Evolutionary conservation across 2,888 invertebrate genomes (phyloP), one percentile per base, ranked within the genome.

Genomic region (Brenthis hecate): DNA sequence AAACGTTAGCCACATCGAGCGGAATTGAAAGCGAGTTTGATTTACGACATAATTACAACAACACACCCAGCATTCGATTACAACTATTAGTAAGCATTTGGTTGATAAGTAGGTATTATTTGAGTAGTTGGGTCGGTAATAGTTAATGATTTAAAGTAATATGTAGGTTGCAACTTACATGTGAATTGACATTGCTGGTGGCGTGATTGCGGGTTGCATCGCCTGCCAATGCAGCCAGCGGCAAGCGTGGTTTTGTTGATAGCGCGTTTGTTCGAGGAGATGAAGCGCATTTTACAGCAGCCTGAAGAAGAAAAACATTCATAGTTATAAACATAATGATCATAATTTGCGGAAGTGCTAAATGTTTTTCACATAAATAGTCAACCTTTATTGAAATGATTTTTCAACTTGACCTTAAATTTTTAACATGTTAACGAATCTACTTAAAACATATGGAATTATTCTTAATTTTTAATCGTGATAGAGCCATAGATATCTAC

Each of bases 211-310:
- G 88, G 75, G 86, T 81, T 64, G 89, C 80, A 78, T 91, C 92
- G 74, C 87, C 85, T 71, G 89, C 85, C 78, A 91, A 77, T 75
- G 91, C 87, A 71, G 87, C 88, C 81, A 91, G 81, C 75, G 91
- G 91, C 79, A 90, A 77, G 72, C 92, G 87, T 76, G 92, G 88
- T 79, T 92, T 92, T 79, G 87, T 89, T 76, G 92, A 90, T 86
- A 92, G 85, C 81, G 89, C 88, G 78, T 87, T 90, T 79, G 91
- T 91, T 76, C 92, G 91, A 80, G 92, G 92, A 79, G 90, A 91
- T 75, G 92, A 88, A 85, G 86, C 92, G 83, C 90, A 91, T 89
- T 92, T 92, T 76, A 92, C 91, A 81, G 91, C 91, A 86, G 92
- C 90, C 92, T 92, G 88, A 53, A 57, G 74, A 79, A 56, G 60